Conservation (phyloP, 2,888 invertebrate species). For the Sturmia bella region DNA sequence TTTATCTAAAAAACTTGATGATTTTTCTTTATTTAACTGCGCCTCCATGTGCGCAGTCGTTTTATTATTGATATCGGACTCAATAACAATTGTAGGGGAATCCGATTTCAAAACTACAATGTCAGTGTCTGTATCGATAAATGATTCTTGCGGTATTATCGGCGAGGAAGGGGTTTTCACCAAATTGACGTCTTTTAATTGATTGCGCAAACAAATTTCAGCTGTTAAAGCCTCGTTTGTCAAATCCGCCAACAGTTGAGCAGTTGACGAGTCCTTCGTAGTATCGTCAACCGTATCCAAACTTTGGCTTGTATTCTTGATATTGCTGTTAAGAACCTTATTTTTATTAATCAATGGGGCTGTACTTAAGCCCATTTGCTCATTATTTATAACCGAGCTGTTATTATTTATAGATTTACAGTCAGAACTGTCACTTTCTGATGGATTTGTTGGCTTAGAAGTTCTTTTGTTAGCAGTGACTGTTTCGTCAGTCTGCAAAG, state of each 20-base stretch:
- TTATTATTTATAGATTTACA: constrained; percentile 28
- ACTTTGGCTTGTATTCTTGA: constrained; percentile 5
- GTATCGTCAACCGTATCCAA: constrained; percentile 50
- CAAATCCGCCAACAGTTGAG: constrained; percentile 76
- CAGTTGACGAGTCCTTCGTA: constrained; percentile 75
- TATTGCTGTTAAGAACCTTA: constrained; percentile 49
- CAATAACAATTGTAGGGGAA: constrained; percentile 37
- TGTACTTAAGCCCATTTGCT: constrained; percentile 77
- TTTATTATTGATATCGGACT: constrained; percentile 27
- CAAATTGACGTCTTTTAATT: constrained; percentile 75
- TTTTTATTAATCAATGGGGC: constrained; percentile 72
- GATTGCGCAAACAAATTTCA: constrained; percentile 79
- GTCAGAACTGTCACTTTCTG: constrained; percentile 14
- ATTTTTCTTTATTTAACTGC: constrained; percentile 64
- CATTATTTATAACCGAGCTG: constrained; percentile 66
- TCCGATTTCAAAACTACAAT: constrained; percentile 60
- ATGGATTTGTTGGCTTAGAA: background rate
- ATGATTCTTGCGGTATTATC: constrained; percentile 51
- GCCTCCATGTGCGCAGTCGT: constrained; percentile 71
- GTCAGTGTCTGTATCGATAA: constrained; percentile 56
- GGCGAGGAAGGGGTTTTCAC: constrained; percentile 62
- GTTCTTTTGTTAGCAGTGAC: constrained; percentile 21
- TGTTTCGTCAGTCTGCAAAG: constrained; percentile 37
- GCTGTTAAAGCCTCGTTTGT: constrained; percentile 78
- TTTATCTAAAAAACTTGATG: constrained; percentile 35